These are phyloP conservation scores for Cynocephalus volans DNA, from an alignment of 2,113 vertebrate species.

Conservation along the genomic window DNA sequence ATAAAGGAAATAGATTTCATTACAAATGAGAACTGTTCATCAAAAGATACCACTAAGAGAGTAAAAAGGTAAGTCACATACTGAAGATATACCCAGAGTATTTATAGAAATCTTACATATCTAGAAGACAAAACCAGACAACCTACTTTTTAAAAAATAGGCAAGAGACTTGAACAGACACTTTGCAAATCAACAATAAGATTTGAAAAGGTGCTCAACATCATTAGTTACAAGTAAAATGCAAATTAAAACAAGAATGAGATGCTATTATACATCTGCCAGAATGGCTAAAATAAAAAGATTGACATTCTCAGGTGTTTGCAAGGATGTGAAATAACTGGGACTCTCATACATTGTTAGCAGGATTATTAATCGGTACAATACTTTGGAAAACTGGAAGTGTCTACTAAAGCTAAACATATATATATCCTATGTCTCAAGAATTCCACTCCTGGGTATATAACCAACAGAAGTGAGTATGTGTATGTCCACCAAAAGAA, in stretches of 20 bases:
- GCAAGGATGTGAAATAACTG: background rate
- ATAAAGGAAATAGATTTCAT: slow-evolving; percentile 32
- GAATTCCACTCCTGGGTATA: background rate
- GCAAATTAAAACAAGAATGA: slow-evolving; percentile 11
- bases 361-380: background rate
- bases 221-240: background rate
- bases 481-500: background rate
- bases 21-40: background rate
- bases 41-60: background rate
- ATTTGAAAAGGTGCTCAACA: background rate
- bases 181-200: background rate
- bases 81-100: background rate
- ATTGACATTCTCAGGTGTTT: background rate
- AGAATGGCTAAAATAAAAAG: background rate
- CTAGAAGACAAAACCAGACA: slow-evolving; percentile 19
- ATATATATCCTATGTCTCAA: background rate
- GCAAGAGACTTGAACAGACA: background rate
- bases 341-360: background rate
- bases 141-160: background rate
- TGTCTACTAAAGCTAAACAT: background rate
- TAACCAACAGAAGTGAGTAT: background rate
- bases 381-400: background rate
- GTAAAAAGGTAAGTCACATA: background rate
- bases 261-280: background rate
- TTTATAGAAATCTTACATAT: background rate